A percentile compares a stretch with the other conserved stretches of the same genome.
phyloP scores from a whole-genome alignment of 2,888 invertebrate genomes.

The Apantesis nais region DNA sequence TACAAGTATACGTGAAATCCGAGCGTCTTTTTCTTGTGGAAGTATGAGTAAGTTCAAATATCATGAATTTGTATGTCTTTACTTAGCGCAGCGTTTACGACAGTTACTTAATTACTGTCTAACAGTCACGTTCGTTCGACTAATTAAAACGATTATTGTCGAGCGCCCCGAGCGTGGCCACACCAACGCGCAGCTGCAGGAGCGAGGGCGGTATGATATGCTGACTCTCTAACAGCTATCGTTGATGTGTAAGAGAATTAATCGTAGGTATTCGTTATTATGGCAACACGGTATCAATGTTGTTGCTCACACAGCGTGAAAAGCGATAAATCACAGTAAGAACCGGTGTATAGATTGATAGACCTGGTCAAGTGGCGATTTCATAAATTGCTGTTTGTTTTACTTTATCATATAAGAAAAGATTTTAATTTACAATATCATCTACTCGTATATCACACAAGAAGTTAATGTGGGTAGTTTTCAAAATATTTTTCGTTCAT shows the following conservation, averaged over 20 bases:
- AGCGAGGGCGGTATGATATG: background rate
- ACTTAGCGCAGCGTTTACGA: background rate
- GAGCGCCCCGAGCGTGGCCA: background rate
- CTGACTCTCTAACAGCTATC: background rate
- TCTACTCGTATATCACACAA: too few species aligned
- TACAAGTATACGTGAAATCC: background rate
- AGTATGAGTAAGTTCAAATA: too few species aligned
- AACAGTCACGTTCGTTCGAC: background rate
- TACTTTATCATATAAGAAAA: background rate
- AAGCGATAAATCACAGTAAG: background rate
- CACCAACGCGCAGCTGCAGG: background rate
- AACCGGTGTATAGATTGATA: background rate
- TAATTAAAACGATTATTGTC: background rate
- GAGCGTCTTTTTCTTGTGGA: background rate
- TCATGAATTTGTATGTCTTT: background rate
- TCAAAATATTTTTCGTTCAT: too few species aligned
- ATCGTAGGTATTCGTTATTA: background rate
- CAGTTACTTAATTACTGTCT: background rate
- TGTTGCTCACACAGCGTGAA: background rate
- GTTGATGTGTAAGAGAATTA: conserved; percentile 4
- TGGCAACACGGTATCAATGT: conserved; percentile 2
- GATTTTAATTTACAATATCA: too few species aligned
- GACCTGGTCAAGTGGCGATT: background rate
- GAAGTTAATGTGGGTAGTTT: too few species aligned
- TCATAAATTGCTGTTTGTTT: background rate